phyloP scores from a whole-genome alignment of 1,140 invertebrate genomes.

The Spodoptera litura region DNA sequence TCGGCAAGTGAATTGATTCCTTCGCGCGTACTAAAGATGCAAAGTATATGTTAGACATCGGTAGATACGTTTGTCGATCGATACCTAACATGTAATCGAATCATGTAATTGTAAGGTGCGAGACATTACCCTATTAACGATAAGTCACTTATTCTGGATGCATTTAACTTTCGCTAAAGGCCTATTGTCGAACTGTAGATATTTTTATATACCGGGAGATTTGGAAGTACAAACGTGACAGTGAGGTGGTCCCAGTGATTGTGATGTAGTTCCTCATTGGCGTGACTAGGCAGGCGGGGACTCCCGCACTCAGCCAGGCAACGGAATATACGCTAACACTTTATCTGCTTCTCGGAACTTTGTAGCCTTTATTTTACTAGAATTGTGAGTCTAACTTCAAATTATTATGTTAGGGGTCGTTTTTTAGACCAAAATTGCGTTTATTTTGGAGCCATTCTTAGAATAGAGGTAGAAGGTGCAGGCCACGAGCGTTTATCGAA shows the following conservation, averaged over 20 bases:
- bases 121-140: slow-evolving; percentile 42
- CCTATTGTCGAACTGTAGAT: slow-evolving; percentile 71
- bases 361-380: slow-evolving; percentile 11
- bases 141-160: slow-evolving; percentile 53
- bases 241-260: slow-evolving; percentile 38
- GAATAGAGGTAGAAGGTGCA: neutral
- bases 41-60: slow-evolving; percentile 32
- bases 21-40: slow-evolving; percentile 10
- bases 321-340: neutral
- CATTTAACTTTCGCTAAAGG: slow-evolving; percentile 79
- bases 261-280: slow-evolving; percentile 37
- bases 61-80: slow-evolving; percentile 27
- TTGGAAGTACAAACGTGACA: slow-evolving; percentile 60
- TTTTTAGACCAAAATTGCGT: slow-evolving; percentile 10
- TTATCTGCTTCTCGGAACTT: slow-evolving; percentile 1
- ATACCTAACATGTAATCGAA: slow-evolving; percentile 35
- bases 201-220: slow-evolving; percentile 53
- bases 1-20: slow-evolving; percentile 10
- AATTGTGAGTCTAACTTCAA: slow-evolving; percentile 12
- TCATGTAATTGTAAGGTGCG: slow-evolving; percentile 49
- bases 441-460: neutral
- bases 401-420: slow-evolving; percentile 16
- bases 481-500: slow-evolving; percentile 3
- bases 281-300: slow-evolving; percentile 33
- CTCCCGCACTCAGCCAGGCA: neutral